phyloP scores from a whole-genome alignment of 2,888 invertebrate species.

The Scrobipalpa costella region DNA sequence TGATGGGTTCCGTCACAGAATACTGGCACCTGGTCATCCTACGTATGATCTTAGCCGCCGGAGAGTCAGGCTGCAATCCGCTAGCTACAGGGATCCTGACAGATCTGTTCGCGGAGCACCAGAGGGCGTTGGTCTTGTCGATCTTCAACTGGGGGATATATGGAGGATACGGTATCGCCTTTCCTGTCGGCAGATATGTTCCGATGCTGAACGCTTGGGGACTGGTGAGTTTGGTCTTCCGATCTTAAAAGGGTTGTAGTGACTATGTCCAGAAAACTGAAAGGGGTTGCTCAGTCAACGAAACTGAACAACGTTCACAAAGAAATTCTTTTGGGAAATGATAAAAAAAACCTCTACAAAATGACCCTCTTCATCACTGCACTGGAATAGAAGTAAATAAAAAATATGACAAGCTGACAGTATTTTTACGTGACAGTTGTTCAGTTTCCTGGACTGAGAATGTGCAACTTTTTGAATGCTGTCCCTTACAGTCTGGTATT shows the following conservation, averaged over 20 bases:
- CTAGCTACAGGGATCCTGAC: slow-evolving; percentile 91
- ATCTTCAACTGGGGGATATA: slow-evolving; percentile 98
- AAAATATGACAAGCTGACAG: too few relatives aligned
- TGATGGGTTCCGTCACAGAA: slow-evolving; percentile 91
- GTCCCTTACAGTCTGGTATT: background rate
- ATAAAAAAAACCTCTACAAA: too few relatives aligned
- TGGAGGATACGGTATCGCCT: slow-evolving; percentile 95
- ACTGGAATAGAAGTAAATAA: too few relatives aligned
- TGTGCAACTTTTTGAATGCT: background rate
- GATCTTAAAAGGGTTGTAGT: background rate
- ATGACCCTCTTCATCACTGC: too few relatives aligned
- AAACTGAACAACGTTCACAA: too few relatives aligned
- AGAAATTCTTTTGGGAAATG: too few relatives aligned
- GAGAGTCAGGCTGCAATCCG: slow-evolving; percentile 94
- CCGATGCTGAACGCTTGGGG: slow-evolving; percentile 88
- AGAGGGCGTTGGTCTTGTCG: slow-evolving; percentile 93
- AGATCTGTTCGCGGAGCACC: slow-evolving; percentile 89
- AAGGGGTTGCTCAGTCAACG: too few relatives aligned
- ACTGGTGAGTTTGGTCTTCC: slow-evolving; percentile 76
- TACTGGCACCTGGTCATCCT: slow-evolving; percentile 95
- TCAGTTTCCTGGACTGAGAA: too few relatives aligned
- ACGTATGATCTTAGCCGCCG: slow-evolving; percentile 92
- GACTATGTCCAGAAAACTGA: too few relatives aligned
- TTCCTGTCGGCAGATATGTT: slow-evolving; percentile 93
- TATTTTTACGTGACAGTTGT: too few relatives aligned